phyloP scores from a whole-genome alignment of 1,140 invertebrate genomes.

The Matsumurasca onukii region DNA sequence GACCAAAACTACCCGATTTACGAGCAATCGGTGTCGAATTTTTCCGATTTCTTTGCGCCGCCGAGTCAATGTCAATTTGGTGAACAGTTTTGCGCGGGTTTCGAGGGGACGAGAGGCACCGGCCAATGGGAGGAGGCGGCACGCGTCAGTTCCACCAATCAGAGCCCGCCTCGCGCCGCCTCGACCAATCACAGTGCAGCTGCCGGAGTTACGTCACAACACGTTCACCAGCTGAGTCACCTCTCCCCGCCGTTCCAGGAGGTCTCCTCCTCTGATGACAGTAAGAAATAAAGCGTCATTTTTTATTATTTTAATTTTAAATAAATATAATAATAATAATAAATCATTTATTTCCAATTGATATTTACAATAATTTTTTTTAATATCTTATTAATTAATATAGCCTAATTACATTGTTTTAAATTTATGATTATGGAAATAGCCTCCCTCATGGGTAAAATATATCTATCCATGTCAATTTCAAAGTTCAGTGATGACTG shows the following conservation, averaged over 20 bases:
- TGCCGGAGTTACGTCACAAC: conserved; percentile 44
- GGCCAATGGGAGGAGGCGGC: neutral
- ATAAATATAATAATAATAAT: no score
- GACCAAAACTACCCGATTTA: conserved; percentile 8
- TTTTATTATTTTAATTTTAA: no score
- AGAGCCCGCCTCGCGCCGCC: neutral
- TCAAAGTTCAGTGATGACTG: conserved; percentile 27
- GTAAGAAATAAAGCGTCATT: neutral
- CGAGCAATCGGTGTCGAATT: neutral
- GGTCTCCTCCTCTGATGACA: conserved; percentile 18
- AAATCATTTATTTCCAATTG: no score
- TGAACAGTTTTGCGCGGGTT: neutral
- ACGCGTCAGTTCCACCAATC: neutral
- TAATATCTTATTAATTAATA: no score
- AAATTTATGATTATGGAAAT: no score
- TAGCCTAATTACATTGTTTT: no score
- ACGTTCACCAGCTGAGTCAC: conserved; percentile 48
- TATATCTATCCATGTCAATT: no score
- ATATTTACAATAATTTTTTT: no score
- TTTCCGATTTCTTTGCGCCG: conserved; percentile 2
- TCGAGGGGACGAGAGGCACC: neutral
- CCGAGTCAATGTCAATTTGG: neutral
- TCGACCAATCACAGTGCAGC: neutral
- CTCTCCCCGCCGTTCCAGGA: conserved; percentile 47
- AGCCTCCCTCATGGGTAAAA: no score